These are phyloP conservation scores for Calonectris borealis DNA, from an alignment of 2,113 vertebrate genomes.

Conservation along the genomic window DNA sequence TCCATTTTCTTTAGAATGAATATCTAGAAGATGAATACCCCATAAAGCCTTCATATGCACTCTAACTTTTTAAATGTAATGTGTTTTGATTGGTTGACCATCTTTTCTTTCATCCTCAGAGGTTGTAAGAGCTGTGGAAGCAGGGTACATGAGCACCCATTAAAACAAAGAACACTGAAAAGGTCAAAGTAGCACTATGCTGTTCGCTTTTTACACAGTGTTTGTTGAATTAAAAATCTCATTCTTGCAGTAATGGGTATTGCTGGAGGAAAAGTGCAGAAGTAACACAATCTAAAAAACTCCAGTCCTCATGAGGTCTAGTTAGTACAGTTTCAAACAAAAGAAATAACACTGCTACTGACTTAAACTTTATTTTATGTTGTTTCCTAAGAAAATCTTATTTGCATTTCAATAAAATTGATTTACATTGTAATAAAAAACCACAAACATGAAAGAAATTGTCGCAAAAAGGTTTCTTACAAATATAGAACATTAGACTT, in stretches of 20 bases:
- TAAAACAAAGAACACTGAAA: slow-evolving; percentile 30
- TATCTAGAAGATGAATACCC: not conserved
- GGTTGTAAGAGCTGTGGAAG: not conserved
- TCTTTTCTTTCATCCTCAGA: slow-evolving; percentile 23
- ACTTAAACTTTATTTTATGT: not conserved
- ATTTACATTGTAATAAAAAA: not conserved
- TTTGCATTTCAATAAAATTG: not conserved
- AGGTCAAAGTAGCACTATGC: slow-evolving; percentile 18
- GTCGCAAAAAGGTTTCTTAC: not conserved
- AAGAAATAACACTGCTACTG: not conserved
- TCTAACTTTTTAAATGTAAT: not conserved
- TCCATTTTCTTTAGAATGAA: not conserved
- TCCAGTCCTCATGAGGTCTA: not conserved
- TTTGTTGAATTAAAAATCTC: slow-evolving; percentile 40
- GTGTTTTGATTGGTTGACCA: not conserved
- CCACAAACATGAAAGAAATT: not conserved
- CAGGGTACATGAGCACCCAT: not conserved
- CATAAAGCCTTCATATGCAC: not conserved
- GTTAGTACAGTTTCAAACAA: not conserved
- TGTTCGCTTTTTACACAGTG: not conserved
- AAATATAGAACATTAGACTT: not conserved
- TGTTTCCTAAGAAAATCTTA: not conserved
- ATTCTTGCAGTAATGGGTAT: not conserved
- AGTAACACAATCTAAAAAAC: not conserved
- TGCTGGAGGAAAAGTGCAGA: not conserved